These are phyloP conservation scores for Microtus oregoni DNA, from an alignment of 2,113 vertebrate species.

Conservation along the genomic window DNA sequence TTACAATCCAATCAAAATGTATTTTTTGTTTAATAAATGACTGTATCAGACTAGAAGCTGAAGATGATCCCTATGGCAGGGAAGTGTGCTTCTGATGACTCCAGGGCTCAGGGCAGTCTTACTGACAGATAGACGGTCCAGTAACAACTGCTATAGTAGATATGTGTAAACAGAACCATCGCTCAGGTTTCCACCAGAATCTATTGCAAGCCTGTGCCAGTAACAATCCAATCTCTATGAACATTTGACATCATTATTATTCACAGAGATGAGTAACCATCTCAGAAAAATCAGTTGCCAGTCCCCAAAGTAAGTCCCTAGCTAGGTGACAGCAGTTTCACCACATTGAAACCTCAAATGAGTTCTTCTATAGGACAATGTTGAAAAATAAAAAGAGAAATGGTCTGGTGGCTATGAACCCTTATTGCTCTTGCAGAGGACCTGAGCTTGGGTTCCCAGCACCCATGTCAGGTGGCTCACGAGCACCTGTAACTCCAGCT, in stretches of 20 bases:
- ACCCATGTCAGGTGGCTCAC: not conserved
- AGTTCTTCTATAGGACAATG: not conserved
- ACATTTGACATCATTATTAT: slow-evolving; percentile 34
- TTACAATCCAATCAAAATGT: not conserved
- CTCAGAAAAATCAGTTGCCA: not conserved
- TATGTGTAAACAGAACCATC: slow-evolving; percentile 1
- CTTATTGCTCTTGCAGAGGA: not conserved
- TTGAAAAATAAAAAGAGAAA: not conserved
- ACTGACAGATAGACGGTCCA: not conserved
- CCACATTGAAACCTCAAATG: not conserved
- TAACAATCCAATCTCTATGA: not conserved
- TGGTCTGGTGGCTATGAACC: not conserved
- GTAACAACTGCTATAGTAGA: not conserved
- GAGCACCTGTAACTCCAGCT: not conserved
- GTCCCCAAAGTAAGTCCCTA: not conserved
- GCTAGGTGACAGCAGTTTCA: not conserved
- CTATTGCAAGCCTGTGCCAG: not conserved
- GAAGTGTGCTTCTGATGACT: not conserved
- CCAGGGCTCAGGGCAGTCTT: not conserved
- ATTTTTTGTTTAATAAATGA: slow-evolving; percentile 46
- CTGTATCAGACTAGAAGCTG: not conserved
- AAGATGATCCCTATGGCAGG: not conserved
- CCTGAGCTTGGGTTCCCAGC: not conserved
- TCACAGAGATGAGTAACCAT: not conserved
- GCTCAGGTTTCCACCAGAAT: not conserved